These are phyloP conservation scores for Rhinolophus sinicus DNA, from an alignment of 2,113 vertebrate species.

Conservation along the genomic window DNA sequence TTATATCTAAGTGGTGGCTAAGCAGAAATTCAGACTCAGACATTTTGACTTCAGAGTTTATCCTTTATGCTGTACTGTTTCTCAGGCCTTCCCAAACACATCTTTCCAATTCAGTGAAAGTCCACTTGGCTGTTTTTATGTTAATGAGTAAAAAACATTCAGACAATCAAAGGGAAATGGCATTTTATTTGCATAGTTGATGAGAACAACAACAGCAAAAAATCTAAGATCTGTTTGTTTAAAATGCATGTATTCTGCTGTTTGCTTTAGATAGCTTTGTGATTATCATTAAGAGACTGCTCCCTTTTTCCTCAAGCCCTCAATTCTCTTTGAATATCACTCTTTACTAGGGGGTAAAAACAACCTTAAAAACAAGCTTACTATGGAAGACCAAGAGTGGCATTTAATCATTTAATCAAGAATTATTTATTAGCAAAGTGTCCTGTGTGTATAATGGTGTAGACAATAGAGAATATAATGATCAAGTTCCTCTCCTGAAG, in stretches of 20 bases:
- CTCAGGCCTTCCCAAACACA: background rate
- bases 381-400: background rate
- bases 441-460: background rate
- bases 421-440: constrained; percentile 50
- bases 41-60: background rate
- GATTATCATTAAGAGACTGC: constrained; percentile 56
- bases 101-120: constrained; percentile 53
- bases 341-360: background rate
- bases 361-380: background rate
- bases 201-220: constrained; percentile 49
- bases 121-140: constrained; percentile 65
- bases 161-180: constrained; percentile 67
- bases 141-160: constrained; percentile 61
- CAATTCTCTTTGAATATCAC: constrained; percentile 24
- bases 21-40: background rate
- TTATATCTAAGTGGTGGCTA: background rate
- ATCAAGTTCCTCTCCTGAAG: background rate
- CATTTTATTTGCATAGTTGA: constrained; percentile 73
- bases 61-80: background rate
- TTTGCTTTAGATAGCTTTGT: constrained; percentile 43
- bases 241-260: constrained; percentile 72
- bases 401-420: constrained; percentile 49
- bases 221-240: constrained; percentile 54
- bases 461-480: background rate
- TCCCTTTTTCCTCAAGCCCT: background rate